A percentile compares a stretch with the other conserved stretches of the same genome.
Evolutionary conservation across 2,797 vertebrate species (phyloP).

Genomic region (Parauchenoglanis ngamensis): DNA sequence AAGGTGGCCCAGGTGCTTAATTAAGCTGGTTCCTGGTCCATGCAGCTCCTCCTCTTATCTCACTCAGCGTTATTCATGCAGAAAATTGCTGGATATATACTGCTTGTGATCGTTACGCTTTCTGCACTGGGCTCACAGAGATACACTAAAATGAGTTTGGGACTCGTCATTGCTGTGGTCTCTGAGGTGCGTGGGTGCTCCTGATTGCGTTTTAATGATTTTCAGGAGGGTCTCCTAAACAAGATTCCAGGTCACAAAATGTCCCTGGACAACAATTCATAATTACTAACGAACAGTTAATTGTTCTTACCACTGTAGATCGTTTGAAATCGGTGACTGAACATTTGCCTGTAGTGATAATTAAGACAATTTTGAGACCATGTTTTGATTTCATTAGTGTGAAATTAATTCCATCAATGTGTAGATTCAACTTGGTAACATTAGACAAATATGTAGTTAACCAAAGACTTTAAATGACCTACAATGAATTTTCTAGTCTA

Average conservation of each 20-base stretch:
- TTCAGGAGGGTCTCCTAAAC: constrained; percentile 22
- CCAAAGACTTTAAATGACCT: neutral
- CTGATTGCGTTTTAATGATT: constrained; percentile 32
- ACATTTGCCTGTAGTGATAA: neutral
- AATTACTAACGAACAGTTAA: neutral
- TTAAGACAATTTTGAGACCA: neutral
- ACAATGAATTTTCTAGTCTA: neutral
- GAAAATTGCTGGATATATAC: constrained; percentile 44
- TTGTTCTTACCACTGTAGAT: neutral
- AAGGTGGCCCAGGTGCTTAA: constrained; percentile 50
- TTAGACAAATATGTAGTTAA: neutral
- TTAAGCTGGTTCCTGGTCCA: constrained; percentile 40
- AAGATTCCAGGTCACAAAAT: constrained; percentile 3
- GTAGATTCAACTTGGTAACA: neutral
- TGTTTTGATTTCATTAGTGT: neutral
- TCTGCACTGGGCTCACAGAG: constrained; percentile 3
- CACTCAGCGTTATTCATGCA: constrained; percentile 40
- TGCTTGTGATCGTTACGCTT: constrained; percentile 23
- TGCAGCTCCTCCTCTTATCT: constrained; percentile 35
- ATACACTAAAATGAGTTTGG: constrained; percentile 24
- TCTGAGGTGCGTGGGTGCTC: constrained; percentile 4
- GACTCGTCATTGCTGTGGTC: constrained; percentile 18
- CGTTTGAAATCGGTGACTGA: neutral
- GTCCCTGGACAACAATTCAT: constrained; percentile 4
- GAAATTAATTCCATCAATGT: neutral